Conservation (phyloP, 2,797 vertebrate genomes). For the Pipistrellus kuhlii region DNA sequence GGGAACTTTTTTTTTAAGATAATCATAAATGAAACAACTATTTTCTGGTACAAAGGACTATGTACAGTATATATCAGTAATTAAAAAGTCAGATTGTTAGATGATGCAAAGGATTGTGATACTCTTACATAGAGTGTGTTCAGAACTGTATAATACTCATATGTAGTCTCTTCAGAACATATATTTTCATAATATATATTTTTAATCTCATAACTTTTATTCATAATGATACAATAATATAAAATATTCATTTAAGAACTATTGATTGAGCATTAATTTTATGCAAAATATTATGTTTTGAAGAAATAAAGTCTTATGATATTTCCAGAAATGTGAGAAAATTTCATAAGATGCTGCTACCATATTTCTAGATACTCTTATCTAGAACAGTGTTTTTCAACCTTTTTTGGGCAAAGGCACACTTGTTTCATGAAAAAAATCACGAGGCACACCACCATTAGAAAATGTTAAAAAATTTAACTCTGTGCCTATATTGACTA, state of each 20-base stretch:
- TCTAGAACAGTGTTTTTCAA: too few species aligned
- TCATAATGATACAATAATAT: neutral
- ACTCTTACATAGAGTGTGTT: neutral
- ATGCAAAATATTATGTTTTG: conserved; percentile 20
- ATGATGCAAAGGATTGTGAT: conserved; percentile 4
- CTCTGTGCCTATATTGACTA: too few species aligned
- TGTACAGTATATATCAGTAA: conserved; percentile 6
- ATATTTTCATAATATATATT: conserved; percentile 17
- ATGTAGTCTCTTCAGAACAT: neutral
- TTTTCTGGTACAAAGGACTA: neutral
- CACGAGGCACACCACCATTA: too few species aligned
- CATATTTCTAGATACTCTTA: neutral
- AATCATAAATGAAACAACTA: conserved; percentile 25
- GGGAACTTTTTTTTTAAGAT: neutral
- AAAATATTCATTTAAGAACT: conserved; percentile 48
- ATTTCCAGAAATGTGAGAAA: conserved; percentile 52
- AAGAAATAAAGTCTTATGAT: conserved; percentile 24
- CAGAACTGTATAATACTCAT: neutral
- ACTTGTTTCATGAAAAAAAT: too few species aligned
- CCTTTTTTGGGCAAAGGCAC: too few species aligned
- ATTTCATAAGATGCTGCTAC: neutral
- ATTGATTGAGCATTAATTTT: conserved; percentile 18
- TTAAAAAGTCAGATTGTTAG: conserved; percentile 2
- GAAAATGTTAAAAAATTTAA: too few species aligned
- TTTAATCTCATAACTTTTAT: conserved; percentile 29